Evolutionary conservation across 1,140 invertebrate genomes (phyloP).

Genomic region (Streblospio benedicti): DNA sequence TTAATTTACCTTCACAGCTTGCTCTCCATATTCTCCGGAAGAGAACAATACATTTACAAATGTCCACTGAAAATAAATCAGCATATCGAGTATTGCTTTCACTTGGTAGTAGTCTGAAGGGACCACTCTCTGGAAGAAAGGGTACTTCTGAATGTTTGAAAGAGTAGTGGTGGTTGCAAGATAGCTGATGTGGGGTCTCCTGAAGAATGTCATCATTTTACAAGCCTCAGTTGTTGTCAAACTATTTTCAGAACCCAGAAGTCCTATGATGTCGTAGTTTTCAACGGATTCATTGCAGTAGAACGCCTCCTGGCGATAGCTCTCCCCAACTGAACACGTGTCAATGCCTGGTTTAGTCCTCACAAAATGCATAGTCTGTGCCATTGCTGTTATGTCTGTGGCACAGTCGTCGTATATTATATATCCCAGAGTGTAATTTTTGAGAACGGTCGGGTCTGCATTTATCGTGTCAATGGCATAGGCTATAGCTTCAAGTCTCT

Average conservation of each 20-base stretch:
- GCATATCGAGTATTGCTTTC: slow-evolving; percentile 21
- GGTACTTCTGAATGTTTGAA: slow-evolving; percentile 17
- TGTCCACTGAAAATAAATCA: slow-evolving; percentile 28
- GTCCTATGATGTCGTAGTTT: not conserved
- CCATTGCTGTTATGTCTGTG: no score
- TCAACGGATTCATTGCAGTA: not conserved
- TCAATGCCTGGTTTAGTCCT: no score
- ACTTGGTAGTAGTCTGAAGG: slow-evolving; percentile 29
- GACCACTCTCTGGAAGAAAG: slow-evolving; percentile 37
- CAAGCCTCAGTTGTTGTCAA: not conserved
- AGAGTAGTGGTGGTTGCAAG: not conserved
- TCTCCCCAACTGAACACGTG: no score
- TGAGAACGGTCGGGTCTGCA: no score
- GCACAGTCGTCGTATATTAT: no score
- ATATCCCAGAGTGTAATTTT: no score
- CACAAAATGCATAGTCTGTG: no score
- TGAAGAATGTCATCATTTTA: not conserved
- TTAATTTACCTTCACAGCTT: not conserved
- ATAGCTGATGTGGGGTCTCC: not conserved
- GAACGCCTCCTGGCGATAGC: no score
- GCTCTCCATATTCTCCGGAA: slow-evolving; percentile 51
- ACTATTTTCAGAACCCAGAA: not conserved
- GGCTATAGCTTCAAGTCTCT: no score
- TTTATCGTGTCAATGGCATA: no score
- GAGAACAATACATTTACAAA: slow-evolving; percentile 35